A percentile compares a stretch with the other conserved stretches of the same genome.
phyloP scores from a whole-genome alignment of 2,888 invertebrate genomes.

The Parasteatoda lunata region DNA sequence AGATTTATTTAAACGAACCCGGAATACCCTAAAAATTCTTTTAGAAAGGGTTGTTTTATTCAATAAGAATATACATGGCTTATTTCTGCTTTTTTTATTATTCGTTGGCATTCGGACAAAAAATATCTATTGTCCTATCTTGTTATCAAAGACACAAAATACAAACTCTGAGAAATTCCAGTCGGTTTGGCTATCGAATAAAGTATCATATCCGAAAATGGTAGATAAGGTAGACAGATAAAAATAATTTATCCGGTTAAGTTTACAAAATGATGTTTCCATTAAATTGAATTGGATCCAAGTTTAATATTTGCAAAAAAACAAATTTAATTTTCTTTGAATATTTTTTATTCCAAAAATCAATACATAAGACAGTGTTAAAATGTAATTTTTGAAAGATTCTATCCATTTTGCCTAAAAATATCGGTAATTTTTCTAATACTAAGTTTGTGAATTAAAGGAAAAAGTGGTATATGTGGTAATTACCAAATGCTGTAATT shows the following conservation, averaged over 20 bases:
- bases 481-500: too few species aligned
- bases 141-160: constrained; percentile 13
- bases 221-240: constrained; percentile 42
- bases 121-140: constrained; percentile 29
- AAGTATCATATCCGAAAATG: constrained; percentile 8
- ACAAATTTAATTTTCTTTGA: too few species aligned
- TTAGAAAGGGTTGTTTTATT: constrained; percentile 28
- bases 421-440: too few species aligned
- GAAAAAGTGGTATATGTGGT: too few species aligned
- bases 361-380: too few species aligned
- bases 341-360: too few species aligned
- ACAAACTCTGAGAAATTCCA: constrained; percentile 33
- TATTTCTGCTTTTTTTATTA: constrained; percentile 21
- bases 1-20: too few species aligned
- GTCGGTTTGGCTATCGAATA: not conserved
- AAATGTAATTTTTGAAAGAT: too few species aligned
- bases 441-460: too few species aligned
- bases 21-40: not conserved
- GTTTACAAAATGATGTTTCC: constrained; percentile 42
- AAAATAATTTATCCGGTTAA: constrained; percentile 40
- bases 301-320: not conserved
- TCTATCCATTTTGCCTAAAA: too few species aligned
- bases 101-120: not conserved
- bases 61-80: constrained; percentile 37
- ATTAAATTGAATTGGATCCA: constrained; percentile 34